phyloP scores from a whole-genome alignment of 1,140 invertebrate species.

The Meloidogyne exigua region DNA sequence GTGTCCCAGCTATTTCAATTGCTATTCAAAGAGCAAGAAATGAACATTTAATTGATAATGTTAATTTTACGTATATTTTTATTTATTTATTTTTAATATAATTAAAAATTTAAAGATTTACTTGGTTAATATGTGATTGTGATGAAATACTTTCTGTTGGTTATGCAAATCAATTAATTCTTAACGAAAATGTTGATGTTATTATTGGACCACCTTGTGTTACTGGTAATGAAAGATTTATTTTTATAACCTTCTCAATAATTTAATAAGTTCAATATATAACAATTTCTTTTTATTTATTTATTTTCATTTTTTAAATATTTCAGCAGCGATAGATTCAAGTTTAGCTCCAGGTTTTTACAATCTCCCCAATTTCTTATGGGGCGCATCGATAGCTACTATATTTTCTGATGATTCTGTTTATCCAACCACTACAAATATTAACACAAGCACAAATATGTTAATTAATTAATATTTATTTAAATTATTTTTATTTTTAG shows the following conservation, averaged over 20 bases:
- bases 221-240: constrained; percentile 13
- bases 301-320: background rate
- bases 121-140: constrained; percentile 43
- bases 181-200: constrained; percentile 37
- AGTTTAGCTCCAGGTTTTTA: constrained; percentile 34
- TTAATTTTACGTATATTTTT: constrained; percentile 39
- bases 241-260: no score
- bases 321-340: constrained; percentile 19
- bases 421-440: constrained; percentile 41
- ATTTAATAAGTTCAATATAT: no score
- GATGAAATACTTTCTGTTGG: constrained; percentile 40
- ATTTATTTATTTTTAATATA: constrained; percentile 1
- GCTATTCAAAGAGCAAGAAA: constrained; percentile 29
- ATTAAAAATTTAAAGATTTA: constrained; percentile 22
- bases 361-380: constrained; percentile 43
- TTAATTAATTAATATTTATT: constrained; percentile 18
- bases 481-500: constrained; percentile 28
- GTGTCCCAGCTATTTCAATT: constrained; percentile 39
- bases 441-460: constrained; percentile 30
- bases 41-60: constrained; percentile 36
- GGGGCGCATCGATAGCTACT: constrained; percentile 35
- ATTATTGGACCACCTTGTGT: constrained; percentile 46
- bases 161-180: constrained; percentile 37
- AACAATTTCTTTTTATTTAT: no score
- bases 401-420: constrained; percentile 21